These are phyloP conservation scores for Zosterops borbonicus DNA, from an alignment of 2,113 vertebrate genomes.

Conservation along the genomic window DNA sequence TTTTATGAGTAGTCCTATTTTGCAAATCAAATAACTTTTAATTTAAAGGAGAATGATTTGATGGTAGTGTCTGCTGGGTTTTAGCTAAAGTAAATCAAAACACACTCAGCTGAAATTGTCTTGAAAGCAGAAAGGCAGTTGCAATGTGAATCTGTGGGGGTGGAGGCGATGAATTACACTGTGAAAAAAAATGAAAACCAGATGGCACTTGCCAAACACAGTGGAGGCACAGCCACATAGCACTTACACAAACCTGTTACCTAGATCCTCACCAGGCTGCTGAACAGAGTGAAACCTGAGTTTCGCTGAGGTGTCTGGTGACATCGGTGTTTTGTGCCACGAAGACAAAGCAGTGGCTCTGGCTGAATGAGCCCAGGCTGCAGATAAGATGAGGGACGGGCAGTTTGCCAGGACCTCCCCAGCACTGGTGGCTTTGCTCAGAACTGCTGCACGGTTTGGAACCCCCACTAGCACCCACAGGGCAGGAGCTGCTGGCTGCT, in stretches of 20 bases:
- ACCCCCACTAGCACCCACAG: fast-evolving
- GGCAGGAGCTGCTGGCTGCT: not conserved
- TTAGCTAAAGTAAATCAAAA: constrained; percentile 41
- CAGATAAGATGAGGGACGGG: not conserved
- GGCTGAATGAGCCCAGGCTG: not conserved
- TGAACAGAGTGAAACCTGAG: not conserved
- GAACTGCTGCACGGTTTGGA: not conserved
- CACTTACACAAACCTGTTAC: constrained; percentile 46
- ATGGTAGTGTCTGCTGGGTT: not conserved
- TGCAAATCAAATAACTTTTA: constrained; percentile 13
- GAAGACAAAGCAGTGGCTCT: not conserved
- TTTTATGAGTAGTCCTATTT: constrained; percentile 11
- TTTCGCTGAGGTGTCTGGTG: not conserved
- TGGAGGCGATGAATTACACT: constrained; percentile 47
- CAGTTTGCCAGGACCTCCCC: not conserved
- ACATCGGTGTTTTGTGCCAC: not conserved
- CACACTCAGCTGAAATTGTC: not conserved
- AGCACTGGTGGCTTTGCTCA: not conserved
- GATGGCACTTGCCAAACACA: constrained; percentile 71
- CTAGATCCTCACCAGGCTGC: not conserved
- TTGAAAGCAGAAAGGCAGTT: constrained; percentile 28
- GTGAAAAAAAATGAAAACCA: constrained; percentile 65
- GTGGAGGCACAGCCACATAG: constrained; percentile 31
- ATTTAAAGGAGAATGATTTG: not conserved
- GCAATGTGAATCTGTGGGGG: constrained; percentile 16